Conservation (phyloP, 1,140 invertebrate genomes). For the Zelostemma sp. region DNA sequence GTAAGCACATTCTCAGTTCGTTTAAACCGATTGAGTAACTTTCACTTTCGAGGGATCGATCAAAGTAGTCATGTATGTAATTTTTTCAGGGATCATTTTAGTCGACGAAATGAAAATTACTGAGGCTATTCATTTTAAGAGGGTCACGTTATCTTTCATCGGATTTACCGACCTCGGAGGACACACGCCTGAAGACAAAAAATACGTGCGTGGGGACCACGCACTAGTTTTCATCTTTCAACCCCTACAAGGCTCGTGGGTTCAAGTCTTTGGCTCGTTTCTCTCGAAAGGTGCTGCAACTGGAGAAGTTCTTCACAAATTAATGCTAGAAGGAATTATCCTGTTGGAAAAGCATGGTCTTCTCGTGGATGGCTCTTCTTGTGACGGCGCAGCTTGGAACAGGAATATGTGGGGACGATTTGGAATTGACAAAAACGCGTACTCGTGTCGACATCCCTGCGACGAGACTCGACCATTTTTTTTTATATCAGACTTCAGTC, state of each 20-base stretch:
- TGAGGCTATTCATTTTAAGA: background rate
- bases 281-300: constrained; percentile 36
- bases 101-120: background rate
- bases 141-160: background rate
- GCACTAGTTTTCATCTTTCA: constrained; percentile 55
- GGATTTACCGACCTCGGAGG: constrained; percentile 45
- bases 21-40: too few relatives aligned
- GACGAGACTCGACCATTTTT: too few relatives aligned
- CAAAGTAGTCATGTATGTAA: too few relatives aligned
- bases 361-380: constrained; percentile 17
- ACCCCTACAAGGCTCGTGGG: constrained; percentile 45
- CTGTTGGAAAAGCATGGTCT: constrained; percentile 20
- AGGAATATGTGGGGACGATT: constrained; percentile 26
- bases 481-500: too few relatives aligned
- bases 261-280: constrained; percentile 46
- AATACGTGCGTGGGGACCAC: constrained; percentile 44
- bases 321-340: constrained; percentile 25
- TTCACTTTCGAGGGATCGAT: too few relatives aligned
- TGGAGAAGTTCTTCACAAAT: constrained; percentile 33
- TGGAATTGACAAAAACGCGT: constrained; percentile 7
- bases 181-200: constrained; percentile 42
- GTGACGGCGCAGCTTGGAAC: constrained; percentile 27
- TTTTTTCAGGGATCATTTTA: background rate
- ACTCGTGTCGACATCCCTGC: too few relatives aligned
- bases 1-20: too few relatives aligned